Evolutionary conservation across 2,113 vertebrate species (phyloP).

Genomic region (Nycticryphes semicollaris): DNA sequence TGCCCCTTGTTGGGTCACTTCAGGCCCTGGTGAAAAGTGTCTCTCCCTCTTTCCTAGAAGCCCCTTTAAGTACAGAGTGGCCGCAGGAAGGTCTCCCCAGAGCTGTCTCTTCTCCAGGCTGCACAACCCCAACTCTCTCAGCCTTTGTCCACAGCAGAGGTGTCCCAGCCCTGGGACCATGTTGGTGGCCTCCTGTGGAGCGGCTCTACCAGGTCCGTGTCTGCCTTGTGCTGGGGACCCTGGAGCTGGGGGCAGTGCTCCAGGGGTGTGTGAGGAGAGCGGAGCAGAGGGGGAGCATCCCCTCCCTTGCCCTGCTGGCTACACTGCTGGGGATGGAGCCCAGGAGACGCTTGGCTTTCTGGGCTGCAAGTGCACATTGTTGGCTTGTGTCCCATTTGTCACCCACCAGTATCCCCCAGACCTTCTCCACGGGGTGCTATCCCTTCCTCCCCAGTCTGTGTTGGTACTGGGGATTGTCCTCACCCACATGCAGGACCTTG

Average conservation of each 20-base stretch:
- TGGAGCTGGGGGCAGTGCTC: neutral
- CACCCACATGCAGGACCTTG: neutral
- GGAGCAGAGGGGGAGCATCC: neutral
- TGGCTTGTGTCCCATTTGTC: neutral
- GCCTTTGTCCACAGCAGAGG: too few species aligned
- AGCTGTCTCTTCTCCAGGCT: too few species aligned
- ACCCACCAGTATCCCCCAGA: neutral
- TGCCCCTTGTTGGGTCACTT: too few species aligned
- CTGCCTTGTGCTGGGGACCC: too few species aligned
- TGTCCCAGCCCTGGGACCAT: too few species aligned
- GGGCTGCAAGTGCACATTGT: neutral
- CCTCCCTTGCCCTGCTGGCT: neutral
- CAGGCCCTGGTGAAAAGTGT: too few species aligned
- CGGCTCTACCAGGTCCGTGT: too few species aligned
- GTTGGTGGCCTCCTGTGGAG: too few species aligned
- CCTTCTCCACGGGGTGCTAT: neutral
- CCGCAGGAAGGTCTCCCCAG: too few species aligned
- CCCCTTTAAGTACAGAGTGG: too few species aligned
- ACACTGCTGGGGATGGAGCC: neutral
- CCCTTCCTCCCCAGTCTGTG: neutral
- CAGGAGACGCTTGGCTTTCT: neutral
- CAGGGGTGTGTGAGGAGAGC: neutral
- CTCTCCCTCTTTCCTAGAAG: too few species aligned
- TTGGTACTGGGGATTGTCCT: neutral
- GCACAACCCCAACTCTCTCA: too few species aligned